Evolutionary conservation across 2,888 invertebrate species (phyloP), one percentile per base, ranked within the genome.

Genomic region (Cerastis rubricosa): DNA sequence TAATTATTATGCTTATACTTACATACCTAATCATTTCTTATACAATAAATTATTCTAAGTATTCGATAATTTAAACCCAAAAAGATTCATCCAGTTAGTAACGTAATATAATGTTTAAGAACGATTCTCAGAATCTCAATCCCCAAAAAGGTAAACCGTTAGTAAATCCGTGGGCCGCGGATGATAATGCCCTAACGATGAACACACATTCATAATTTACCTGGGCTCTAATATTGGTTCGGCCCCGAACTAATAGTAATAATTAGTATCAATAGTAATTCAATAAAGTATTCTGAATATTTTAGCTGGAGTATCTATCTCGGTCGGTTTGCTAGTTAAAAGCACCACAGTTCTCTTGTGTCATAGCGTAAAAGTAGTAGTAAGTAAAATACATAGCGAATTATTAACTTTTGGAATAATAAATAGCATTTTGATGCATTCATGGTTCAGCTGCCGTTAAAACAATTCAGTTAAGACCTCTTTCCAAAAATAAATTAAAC

Each of bases 181-280:
- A 70, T 70, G 84, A 83, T 83, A 85, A 85, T 85, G 80, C 80
- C 66, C 71, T 78, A 64, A 80, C 81, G 74, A 84, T 75, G 74
- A 85, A 72, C 65, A 81, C 70, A 72, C 74, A 85, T 84, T 85
- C 66, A 85, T 85, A 77, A 84, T 84, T 85, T 81, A 85, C 74
- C 61, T 64, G 49, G 51, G 67, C 71, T 35, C 71, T 85, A 77
- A 70, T 81, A 77, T 71, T 69, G 49, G 73, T 71, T 74, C 70
- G 54, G 71, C 35, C 64, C 68, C 74, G 70, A 80, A n/a, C n/a
- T n/a, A n/a, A n/a, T n/a, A n/a, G n/a, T n/a, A n/a, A n/a, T n/a
- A n/a, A n/a, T n/a, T n/a, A n/a, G n/a, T n/a, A n/a, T n/a, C n/a
- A n/a, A 57, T 49, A 51, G 64, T 71, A 57, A 79, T 54, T 78